Percentiles rank a stretch among this genome's conserved stretches.
Evolutionary conservation across 2,888 invertebrate species (phyloP).

Genomic region (Tinea semifulvella): DNA sequence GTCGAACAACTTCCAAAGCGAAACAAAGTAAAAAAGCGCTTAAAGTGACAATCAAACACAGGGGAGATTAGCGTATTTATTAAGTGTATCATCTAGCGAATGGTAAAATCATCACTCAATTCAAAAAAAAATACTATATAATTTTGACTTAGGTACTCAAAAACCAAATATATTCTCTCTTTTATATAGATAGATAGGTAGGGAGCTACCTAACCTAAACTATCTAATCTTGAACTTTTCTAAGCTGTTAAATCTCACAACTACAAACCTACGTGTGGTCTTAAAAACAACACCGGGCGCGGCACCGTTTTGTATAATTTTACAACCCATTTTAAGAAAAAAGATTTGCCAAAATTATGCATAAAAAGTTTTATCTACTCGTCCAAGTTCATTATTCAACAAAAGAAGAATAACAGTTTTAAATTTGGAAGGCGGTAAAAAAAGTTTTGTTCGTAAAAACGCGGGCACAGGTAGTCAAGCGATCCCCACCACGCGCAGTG

Average conservation of each 20-base stretch:
- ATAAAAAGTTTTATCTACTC: conserved; percentile 16
- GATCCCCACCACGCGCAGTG: conserved; percentile 22
- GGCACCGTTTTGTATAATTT: not conserved
- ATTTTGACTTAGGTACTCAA: too few relatives aligned
- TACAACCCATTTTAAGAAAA: conserved; percentile 18
- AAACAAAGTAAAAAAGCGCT: too few relatives aligned
- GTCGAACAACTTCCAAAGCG: too few relatives aligned
- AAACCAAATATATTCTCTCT: too few relatives aligned
- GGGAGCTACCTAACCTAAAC: not conserved
- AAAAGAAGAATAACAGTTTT: conserved; percentile 17
- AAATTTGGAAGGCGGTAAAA: conserved; percentile 1
- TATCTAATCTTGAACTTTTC: not conserved
- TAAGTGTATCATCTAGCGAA: too few relatives aligned
- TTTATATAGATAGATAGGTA: too few relatives aligned
- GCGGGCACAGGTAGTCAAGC: conserved; percentile 24
- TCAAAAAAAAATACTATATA: too few relatives aligned
- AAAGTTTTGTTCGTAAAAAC: conserved; percentile 14
- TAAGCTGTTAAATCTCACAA: conserved; percentile 4
- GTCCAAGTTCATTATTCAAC: conserved; percentile 15
- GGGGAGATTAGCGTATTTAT: too few relatives aligned
- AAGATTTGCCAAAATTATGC: conserved; percentile 19
- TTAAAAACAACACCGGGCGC: too few relatives aligned
- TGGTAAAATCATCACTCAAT: too few relatives aligned
- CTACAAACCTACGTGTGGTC: conserved; percentile 7
- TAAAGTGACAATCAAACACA: too few relatives aligned